Base-by-base conservation (phyloP, 2,113 vertebrate genomes). In the Coptodon rendalli region DNA sequence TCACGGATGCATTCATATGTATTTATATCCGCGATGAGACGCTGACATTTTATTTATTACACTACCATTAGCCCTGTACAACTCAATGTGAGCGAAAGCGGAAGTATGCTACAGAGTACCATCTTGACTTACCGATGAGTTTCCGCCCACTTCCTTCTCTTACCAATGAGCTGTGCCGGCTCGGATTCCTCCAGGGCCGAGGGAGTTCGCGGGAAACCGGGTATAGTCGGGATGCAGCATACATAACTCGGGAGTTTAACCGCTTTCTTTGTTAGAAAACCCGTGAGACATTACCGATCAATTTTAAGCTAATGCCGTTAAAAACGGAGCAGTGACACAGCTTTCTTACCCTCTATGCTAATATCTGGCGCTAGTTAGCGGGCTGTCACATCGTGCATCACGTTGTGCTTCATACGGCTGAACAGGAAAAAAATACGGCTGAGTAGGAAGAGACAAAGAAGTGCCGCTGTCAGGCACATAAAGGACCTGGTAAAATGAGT, bases 121-220 rank as follows among this genome's bases (percentile, higher is more conserved):
- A 63, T 89, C 90, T 93, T 90, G 90, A 53, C 4, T 3, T 2
- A 6, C 0, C 1, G 0, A 5, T 6, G 4, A 68, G 45, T 29
- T 59, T 59, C 88, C 82, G 71, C 81, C 82, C 38, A 63, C 78
- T 29, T 22, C 13, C 4, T 9, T 2, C 4, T 68, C 45, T 85
- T 50, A 73, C 95, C 95, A 96, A 96, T 96, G 24, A 90, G 17
- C 27, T 56, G 2, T 34, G 45, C 9, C 38, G 40, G 81, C 34
- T 27, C 27, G 24, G 38, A 81, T 81, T 84, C 78, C 80, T 82
- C 52, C 17, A n/a, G 54, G 78, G 83, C 89, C 80, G 66, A 27
- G 24, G 6, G 56, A 87, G 89, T 93, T 93, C 93, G 95, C 95
- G 96, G 95, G 96, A 95, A 96, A 95, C 82, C 86, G 83, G 89